phyloP scores from a whole-genome alignment of 2,113 vertebrate species.

The Telmatochromis brachygnathus region DNA sequence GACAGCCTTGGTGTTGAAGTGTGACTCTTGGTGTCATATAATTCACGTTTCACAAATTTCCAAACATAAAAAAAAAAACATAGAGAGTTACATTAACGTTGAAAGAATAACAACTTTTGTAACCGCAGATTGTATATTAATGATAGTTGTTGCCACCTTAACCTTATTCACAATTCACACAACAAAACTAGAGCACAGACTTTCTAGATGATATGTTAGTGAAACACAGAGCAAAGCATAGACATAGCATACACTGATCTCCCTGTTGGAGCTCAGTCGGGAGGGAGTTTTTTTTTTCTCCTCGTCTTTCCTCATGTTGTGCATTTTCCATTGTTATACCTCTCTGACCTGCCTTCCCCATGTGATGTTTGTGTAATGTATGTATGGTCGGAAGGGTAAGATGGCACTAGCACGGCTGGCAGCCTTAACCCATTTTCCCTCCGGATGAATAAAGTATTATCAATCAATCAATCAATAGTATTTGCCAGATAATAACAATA shows the following conservation, averaged over 20 bases:
- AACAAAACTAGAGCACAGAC: background rate
- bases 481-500: background rate
- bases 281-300: background rate
- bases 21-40: background rate
- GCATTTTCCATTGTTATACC: background rate
- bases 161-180: background rate
- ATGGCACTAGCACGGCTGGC: background rate
- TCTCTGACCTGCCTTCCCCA: background rate
- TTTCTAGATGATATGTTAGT: background rate
- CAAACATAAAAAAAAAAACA: background rate
- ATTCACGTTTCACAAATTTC: background rate
- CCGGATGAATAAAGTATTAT: background rate
- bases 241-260: background rate
- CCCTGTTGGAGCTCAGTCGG: background rate
- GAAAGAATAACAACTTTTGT: background rate
- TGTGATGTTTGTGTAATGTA: background rate
- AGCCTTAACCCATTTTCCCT: background rate
- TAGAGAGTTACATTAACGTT: background rate
- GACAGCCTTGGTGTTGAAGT: background rate
- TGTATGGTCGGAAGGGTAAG: background rate
- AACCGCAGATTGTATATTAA: background rate
- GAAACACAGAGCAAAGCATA: background rate
- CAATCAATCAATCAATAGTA: background rate
- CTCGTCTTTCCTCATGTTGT: background rate
- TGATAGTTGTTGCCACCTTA: background rate